A percentile compares a stretch with the other conserved stretches of the same genome.
Evolutionary conservation across 2,113 vertebrate species (phyloP).

Genomic region (Vulpes ferrilata): DNA sequence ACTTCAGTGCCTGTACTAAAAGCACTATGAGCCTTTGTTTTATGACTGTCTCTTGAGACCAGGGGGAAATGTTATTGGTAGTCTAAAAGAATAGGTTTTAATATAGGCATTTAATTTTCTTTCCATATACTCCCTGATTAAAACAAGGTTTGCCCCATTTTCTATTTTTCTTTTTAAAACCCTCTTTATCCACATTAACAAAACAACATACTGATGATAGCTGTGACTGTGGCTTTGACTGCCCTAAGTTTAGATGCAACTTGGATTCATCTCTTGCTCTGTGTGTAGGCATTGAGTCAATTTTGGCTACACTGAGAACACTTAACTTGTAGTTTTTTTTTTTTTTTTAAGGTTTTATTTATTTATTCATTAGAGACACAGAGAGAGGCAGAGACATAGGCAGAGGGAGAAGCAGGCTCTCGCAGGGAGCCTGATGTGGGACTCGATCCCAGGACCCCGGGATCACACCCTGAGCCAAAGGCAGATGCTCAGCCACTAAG

Average conservation of each 20-base stretch:
- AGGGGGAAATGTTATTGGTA: slow-evolving; percentile 69
- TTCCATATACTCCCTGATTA: slow-evolving; percentile 79
- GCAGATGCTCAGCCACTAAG: too few species aligned
- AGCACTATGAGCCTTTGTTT: slow-evolving; percentile 28
- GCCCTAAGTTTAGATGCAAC: background rate
- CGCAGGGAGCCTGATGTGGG: too few species aligned
- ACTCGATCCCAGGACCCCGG: too few species aligned
- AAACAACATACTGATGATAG: background rate
- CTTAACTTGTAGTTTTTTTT: background rate
- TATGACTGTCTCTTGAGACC: slow-evolving; percentile 60
- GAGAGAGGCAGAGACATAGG: too few species aligned
- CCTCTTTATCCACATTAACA: slow-evolving; percentile 23
- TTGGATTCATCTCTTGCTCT: background rate
- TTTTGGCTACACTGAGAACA: background rate
- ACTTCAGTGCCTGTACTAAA: slow-evolving; percentile 32
- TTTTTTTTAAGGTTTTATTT: too few species aligned
- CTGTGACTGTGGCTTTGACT: background rate
- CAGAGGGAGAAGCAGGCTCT: too few species aligned
- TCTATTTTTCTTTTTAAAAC: slow-evolving; percentile 57
- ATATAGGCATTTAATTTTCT: slow-evolving; percentile 76
- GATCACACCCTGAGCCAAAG: too few species aligned
- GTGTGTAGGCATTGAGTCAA: background rate
- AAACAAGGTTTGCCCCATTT: slow-evolving; percentile 80
- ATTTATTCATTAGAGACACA: too few species aligned
- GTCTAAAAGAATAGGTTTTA: slow-evolving; percentile 78